phyloP scores from a whole-genome alignment of 1,140 invertebrate genomes.

The Pseudomyrmex pallidus region DNA sequence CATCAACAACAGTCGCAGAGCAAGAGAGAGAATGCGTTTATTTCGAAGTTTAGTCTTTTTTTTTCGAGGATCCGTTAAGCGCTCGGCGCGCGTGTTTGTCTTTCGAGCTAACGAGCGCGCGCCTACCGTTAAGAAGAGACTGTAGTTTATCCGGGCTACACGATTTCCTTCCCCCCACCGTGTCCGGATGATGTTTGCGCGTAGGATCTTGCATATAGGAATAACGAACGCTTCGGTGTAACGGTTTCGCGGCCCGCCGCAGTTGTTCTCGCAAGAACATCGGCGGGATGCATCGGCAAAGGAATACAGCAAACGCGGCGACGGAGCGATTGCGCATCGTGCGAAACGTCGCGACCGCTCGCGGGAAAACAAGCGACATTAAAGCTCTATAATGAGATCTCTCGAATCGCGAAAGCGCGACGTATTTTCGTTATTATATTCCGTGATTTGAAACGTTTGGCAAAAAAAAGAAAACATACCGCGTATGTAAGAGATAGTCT shows the following conservation, averaged over 20 bases:
- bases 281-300: conserved; percentile 34
- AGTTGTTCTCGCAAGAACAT: conserved; percentile 73
- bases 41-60: conserved; percentile 31
- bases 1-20: conserved; percentile 20
- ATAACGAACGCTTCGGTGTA: conserved; percentile 66
- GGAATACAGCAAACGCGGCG: not conserved
- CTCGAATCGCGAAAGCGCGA: not conserved
- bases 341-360: not conserved
- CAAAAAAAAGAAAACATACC: not conserved
- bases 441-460: not conserved
- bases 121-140: conserved; percentile 47
- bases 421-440: not conserved
- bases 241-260: conserved; percentile 75
- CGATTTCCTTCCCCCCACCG: not conserved
- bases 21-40: conserved; percentile 41
- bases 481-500: too few species aligned
- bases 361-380: conserved; percentile 9
- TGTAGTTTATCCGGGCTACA: conserved; percentile 16
- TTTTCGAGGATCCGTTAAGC: conserved; percentile 53
- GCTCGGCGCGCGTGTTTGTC: conserved; percentile 18
- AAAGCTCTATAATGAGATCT: not conserved
- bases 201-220: conserved; percentile 40
- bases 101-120: conserved; percentile 43
- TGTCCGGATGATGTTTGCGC: conserved; percentile 21
- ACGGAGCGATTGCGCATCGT: conserved; percentile 7